Evolutionary conservation across 2,797 vertebrate species (phyloP).

Genomic region (Pogoniulus pusillus): DNA sequence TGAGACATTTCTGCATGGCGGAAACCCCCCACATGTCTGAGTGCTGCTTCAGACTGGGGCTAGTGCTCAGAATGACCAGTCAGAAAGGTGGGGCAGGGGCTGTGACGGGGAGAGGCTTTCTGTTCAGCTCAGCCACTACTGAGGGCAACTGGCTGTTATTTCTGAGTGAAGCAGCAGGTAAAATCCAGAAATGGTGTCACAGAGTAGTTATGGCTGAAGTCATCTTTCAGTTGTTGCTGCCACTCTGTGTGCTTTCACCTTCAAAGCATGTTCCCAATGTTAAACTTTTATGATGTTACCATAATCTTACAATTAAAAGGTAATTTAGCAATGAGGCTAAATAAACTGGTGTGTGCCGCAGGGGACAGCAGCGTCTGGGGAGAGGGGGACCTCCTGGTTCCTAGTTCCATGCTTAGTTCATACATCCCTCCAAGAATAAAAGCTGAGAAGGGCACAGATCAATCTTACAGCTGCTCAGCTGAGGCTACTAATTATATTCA

Average conservation of each 20-base stretch:
- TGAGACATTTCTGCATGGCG: not conserved
- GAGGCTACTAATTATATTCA: constrained; percentile 53
- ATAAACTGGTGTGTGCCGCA: not conserved
- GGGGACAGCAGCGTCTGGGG: not conserved
- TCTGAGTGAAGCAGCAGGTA: not conserved
- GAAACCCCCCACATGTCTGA: not conserved
- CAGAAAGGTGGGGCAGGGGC: not conserved
- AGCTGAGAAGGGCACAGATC: constrained; percentile 53
- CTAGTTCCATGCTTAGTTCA: not conserved
- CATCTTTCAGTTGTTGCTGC: not conserved
- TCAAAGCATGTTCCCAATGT: not conserved
- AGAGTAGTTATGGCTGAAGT: too few relatives aligned
- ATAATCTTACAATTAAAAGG: not conserved
- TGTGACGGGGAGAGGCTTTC: not conserved
- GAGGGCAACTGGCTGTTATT: not conserved
- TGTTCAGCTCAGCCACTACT: not conserved
- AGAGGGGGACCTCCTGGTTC: constrained; percentile 28
- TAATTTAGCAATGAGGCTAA: not conserved
- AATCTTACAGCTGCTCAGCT: constrained; percentile 39
- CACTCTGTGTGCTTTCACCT: not conserved
- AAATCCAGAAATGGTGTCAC: not conserved
- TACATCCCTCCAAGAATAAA: constrained; percentile 33
- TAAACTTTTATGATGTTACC: not conserved
- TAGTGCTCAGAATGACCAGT: not conserved
- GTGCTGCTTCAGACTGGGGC: not conserved